phyloP scores from a whole-genome alignment of 2,113 vertebrate genomes.

The Macaca mulatta region DNA sequence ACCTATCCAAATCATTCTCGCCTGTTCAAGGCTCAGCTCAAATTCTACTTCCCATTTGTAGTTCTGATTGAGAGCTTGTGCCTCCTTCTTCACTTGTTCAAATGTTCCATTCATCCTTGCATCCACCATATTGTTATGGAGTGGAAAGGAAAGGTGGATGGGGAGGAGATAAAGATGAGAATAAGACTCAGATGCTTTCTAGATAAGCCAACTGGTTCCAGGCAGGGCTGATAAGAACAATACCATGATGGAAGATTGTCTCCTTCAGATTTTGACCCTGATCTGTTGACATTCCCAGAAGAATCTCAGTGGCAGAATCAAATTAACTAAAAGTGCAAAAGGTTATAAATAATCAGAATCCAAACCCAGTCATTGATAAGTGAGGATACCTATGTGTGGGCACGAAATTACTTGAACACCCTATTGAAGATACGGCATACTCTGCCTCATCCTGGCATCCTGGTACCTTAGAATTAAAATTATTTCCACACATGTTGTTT shows the following conservation, averaged over 20 bases:
- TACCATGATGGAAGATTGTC: neutral
- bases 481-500: neutral
- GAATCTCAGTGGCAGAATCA: neutral
- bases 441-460: neutral
- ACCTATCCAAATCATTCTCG: neutral
- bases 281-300: neutral
- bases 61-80: neutral
- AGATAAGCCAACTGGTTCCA: neutral
- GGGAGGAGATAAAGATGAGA: neutral
- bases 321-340: neutral
- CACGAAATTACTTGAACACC: neutral
- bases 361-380: neutral
- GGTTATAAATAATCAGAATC: neutral
- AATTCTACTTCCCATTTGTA: neutral
- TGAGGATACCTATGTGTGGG: neutral
- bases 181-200: neutral
- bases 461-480: neutral
- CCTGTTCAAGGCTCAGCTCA: neutral
- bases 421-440: too few species aligned
- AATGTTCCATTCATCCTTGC: neutral
- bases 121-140: neutral
- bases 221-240: neutral
- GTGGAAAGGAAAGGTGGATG: accelerated
- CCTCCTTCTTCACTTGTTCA: neutral
- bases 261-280: neutral